Conservation (phyloP, 2,113 vertebrate genomes). For the Chaetorhynchus papuensis region DNA sequence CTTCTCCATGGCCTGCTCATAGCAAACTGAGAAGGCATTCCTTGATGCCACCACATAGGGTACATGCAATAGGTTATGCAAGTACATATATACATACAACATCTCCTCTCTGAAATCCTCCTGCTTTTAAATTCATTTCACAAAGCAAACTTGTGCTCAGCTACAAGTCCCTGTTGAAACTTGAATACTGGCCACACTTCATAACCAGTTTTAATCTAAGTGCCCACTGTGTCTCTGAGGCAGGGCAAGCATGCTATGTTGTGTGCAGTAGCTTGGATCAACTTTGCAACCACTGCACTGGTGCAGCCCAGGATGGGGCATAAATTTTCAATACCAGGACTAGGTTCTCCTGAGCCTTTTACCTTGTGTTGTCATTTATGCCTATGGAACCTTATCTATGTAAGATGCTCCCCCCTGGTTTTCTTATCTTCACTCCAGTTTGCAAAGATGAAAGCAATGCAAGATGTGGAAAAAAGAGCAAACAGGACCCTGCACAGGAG, state of each 20-base stretch:
- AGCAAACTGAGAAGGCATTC: background rate
- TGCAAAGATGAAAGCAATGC: background rate
- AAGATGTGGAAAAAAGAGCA: background rate
- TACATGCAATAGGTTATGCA: background rate
- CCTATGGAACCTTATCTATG: background rate
- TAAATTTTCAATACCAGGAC: background rate
- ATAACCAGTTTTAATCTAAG: background rate
- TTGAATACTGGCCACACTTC: background rate
- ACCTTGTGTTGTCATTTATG: background rate
- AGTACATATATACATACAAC: background rate
- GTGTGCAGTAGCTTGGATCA: background rate
- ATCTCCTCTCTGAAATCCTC: background rate
- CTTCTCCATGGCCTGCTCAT: background rate
- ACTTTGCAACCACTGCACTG: background rate
- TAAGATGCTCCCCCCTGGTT: background rate
- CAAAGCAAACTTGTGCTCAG: background rate
- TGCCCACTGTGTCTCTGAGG: background rate
- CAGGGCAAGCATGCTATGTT: background rate
- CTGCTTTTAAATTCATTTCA: background rate
- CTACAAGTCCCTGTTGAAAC: background rate
- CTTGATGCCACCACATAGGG: background rate
- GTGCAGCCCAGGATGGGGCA: background rate
- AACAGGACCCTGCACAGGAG: background rate
- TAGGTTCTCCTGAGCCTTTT: background rate
- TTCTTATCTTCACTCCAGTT: background rate